A percentile compares a stretch with the other conserved stretches of the same genome.
Evolutionary conservation across 2,888 invertebrate genomes (phyloP).

Genomic region (Ditylenchus weischeri): DNA sequence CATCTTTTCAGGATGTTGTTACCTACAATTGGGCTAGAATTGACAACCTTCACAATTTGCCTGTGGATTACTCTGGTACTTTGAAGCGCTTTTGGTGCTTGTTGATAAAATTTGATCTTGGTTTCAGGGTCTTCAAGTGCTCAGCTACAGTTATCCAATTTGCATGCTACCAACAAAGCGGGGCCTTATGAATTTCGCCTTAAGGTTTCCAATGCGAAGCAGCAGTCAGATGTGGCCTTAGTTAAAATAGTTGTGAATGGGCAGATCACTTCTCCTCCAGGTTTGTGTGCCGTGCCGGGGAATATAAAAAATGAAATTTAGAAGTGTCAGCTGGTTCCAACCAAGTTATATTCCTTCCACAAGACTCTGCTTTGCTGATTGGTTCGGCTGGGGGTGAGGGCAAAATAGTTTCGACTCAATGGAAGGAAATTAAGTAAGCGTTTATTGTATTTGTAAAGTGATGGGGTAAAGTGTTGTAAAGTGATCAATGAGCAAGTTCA

Average conservation of each 20-base stretch:
- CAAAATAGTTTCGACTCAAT: conserved; percentile 28
- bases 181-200: conserved; percentile 35
- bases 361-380: conserved; percentile 31
- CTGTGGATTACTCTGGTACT: conserved; percentile 22
- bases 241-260: conserved; percentile 32
- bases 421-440: conserved; percentile 27
- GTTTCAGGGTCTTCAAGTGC: conserved; percentile 29
- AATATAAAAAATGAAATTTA: conserved; percentile 11
- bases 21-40: conserved; percentile 33
- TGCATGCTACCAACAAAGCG: conserved; percentile 32
- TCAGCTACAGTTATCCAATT: conserved; percentile 28
- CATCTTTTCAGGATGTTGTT: conserved; percentile 28
- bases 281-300: background rate
- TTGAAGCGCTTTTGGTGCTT: background rate
- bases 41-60: conserved; percentile 27
- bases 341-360: conserved; percentile 29
- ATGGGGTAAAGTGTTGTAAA: too few species aligned
- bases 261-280: conserved; percentile 29
- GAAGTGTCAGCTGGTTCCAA: conserved; percentile 33
- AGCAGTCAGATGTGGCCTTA: conserved; percentile 30
- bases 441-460: background rate
- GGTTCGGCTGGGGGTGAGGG: conserved; percentile 36
- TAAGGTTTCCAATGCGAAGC: conserved; percentile 31
- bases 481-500: too few species aligned
- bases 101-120: conserved; percentile 1